Base-by-base conservation (phyloP, 2,888 invertebrate genomes). In the Oscheius sp. region DNA sequence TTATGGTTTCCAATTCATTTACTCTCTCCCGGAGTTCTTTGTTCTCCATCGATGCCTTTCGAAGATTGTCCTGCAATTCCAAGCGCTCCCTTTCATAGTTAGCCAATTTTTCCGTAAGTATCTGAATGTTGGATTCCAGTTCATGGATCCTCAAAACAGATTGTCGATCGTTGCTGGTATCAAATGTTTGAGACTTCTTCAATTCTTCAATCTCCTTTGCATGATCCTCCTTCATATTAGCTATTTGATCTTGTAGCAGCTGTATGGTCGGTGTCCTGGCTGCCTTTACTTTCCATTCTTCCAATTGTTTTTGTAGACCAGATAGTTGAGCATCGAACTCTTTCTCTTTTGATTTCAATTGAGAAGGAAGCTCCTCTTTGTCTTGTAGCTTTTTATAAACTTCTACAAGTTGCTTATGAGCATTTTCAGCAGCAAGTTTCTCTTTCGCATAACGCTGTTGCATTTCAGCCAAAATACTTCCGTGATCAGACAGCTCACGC, bases 381-480 rank as follows among this genome's bases (percentile, higher is more conserved):
- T 68, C 69, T 36, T 81, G 76, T 1, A 81, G 57, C 28, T 75
- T 67, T 33, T 71, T 79, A 63, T 82, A 82, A 26, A 81, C 38
- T 20, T 80, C 78, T 4, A 77, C 74, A 9, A 80, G 47, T 78
- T 91, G 90, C 78, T 89, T 88, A 86, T 93, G 92, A 4, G 92
- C 87, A 71, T 91, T 90, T 83, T 93, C 93, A 84, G 91, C 92
- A 0, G 89, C 89, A 74, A 90, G 90, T 28, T 92, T 90, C 84
- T 94, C 94, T 70, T 91, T 90, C 22, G 91, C 90, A 61, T 93
- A 87, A 65, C 92, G 89, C 81, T 91, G 89, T 83, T 94, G 93
- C 8, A 94, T 86, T 86, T 94, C 93, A 78, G 92, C 91, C 79
- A 93, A 89, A 91, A 92, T 91, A 22, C 91, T 89, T 70, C 91